These are phyloP conservation scores for Ondatra zibethicus DNA, from an alignment of 2,113 vertebrate species.

Conservation along the genomic window DNA sequence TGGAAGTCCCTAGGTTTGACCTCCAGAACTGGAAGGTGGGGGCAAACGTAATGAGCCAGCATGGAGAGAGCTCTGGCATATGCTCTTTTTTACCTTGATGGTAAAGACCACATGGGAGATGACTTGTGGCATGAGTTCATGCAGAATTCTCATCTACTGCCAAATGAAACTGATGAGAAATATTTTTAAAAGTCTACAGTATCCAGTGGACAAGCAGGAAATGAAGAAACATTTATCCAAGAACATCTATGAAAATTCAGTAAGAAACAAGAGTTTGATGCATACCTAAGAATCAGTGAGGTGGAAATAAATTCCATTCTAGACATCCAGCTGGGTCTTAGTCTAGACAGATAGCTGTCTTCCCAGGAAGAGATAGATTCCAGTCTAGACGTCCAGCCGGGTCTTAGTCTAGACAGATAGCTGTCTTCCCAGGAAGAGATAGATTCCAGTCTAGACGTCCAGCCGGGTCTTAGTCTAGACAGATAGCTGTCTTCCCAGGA, in stretches of 20 bases:
- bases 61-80: neutral
- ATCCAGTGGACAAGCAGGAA: neutral
- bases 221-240: slow-evolving; percentile 24
- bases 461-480: neutral
- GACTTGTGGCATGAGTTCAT: neutral
- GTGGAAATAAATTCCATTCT: neutral
- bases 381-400: neutral
- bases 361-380: neutral
- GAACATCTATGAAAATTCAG: neutral
- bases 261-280: neutral
- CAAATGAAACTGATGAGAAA: neutral
- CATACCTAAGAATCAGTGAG: neutral
- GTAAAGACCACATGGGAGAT: neutral
- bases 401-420: neutral
- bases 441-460: neutral
- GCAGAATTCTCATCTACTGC: neutral
- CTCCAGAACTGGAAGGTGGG: neutral
- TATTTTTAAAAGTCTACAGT: slow-evolving; percentile 10
- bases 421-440: neutral
- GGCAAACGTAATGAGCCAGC: neutral
- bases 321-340: neutral
- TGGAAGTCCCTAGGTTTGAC: neutral
- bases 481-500: too few species aligned
- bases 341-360: too few species aligned
- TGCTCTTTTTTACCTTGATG: neutral